phyloP scores from a whole-genome alignment of 2,888 invertebrate genomes.

The Hypomecis atomaria region DNA sequence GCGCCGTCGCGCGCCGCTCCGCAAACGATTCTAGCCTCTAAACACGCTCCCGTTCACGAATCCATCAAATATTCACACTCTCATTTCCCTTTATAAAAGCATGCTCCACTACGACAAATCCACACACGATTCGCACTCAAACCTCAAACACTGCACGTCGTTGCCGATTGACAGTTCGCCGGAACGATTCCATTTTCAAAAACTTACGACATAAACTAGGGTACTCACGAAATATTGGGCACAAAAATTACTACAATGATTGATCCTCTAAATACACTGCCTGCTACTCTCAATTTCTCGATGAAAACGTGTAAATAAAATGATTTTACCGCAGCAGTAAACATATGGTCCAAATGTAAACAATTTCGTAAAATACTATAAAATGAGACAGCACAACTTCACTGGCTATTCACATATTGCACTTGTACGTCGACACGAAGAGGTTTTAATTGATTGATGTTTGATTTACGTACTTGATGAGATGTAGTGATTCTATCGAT shows the following conservation, averaged over 20 bases:
- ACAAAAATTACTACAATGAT: constrained; percentile 4
- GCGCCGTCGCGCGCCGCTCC: constrained; percentile 80
- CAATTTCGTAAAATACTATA: constrained; percentile 56
- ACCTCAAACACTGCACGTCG: constrained; percentile 13
- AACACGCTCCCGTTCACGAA: constrained; percentile 72
- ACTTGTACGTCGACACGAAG: constrained; percentile 10
- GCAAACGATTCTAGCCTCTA: constrained; percentile 76
- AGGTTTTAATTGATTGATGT: constrained; percentile 28
- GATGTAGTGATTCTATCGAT: constrained; percentile 65
- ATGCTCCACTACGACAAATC: constrained; percentile 46
- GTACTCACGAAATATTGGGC: constrained; percentile 9
- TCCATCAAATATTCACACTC: constrained; percentile 83
- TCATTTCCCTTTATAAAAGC: constrained; percentile 75
- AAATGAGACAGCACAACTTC: constrained; percentile 40
- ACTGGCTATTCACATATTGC: constrained; percentile 30
- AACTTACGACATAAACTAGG: constrained; percentile 5
- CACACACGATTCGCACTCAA: constrained; percentile 32
- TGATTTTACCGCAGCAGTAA: constrained; percentile 55
- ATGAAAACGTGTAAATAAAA: constrained; percentile 31
- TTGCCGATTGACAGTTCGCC: constrained; percentile 8
- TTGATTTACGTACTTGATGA: constrained; percentile 69
- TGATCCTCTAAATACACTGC: constrained; percentile 18
- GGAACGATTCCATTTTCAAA: constrained; percentile 22
- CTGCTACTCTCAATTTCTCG: constrained; percentile 22
- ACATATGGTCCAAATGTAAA: constrained; percentile 76